Evolutionary conservation across 2,888 invertebrate species (phyloP), one percentile per base, ranked within the genome.

Genomic region (Leucania comma): DNA sequence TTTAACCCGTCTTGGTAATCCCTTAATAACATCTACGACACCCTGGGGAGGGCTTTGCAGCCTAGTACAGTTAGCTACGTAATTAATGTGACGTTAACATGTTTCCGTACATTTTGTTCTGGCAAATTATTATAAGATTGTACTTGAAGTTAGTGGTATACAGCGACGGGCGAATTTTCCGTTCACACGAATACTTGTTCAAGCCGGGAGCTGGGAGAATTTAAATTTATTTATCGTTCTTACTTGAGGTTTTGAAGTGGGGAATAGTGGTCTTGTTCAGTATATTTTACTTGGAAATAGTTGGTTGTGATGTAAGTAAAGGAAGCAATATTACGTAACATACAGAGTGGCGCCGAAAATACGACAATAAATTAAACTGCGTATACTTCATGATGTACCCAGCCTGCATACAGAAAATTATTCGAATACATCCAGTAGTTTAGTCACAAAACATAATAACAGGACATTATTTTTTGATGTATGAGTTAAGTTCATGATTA

Each of bases 41-140:
- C 57, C 38, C 63, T 35, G 32, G 48, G 59, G 63, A 64, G 24
- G 38, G 51, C 56, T 64, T 42, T 17, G 20, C 29, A 35, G 51
- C 38, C 75, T 67, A 53, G 22, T 17, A 38, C 24, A 50, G 12
- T 4, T 35, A 59, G 48, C 68, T 64, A 63, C 51, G 46, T 76
- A 53, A 81, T 73, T 82, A 74, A 67, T 82, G 26, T 53, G 51
- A 63, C 51, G 38, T 69, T 60, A 61, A 72, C 61, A 61, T 58
- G 54, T 26, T 57, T 54, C 66, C 35, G 63, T 14, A 72, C 53
- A 81, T 65, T 81, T 75, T 71, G 71, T 66, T 68, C 56, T 12
- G 67, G 82, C 72, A 74, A 81, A 72, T 81, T 83, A 72, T 70
- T 78, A 70, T 75, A 71, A 81, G 69, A 83, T 83, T 72, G 70